Evolutionary conservation across 2,113 vertebrate species (phyloP).

Genomic region (Chloropsis hardwickii): DNA sequence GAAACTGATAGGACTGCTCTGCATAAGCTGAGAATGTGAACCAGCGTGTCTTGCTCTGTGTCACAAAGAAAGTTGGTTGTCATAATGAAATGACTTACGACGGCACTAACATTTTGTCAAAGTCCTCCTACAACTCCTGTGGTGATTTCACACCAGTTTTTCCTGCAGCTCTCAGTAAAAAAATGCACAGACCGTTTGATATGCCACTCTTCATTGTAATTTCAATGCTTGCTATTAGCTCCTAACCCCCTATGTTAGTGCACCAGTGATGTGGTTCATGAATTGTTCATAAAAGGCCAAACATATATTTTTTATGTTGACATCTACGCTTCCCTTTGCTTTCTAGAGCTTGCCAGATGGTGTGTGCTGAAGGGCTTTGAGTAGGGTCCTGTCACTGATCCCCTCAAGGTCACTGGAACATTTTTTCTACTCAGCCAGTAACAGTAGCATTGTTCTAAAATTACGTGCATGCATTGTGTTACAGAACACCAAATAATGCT

Average conservation of each 20-base stretch:
- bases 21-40: background rate
- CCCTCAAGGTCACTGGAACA: background rate
- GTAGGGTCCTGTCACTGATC: background rate
- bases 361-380: background rate
- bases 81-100: background rate
- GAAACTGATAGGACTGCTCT: background rate
- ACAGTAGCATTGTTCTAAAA: background rate
- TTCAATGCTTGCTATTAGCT: background rate
- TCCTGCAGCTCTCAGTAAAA: background rate
- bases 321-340: background rate
- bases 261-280: background rate
- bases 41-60: background rate
- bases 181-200: rapidly evolving
- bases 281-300: background rate
- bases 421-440: background rate
- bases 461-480: background rate
- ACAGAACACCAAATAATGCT: background rate
- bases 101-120: background rate
- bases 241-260: background rate
- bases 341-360: background rate
- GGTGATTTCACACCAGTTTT: background rate
- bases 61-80: background rate
- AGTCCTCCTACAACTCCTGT: background rate
- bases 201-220: background rate
- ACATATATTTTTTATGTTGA: background rate